These are phyloP conservation scores for Sitta carolinensis DNA, from an alignment of 2,797 vertebrate genomes.

Conservation along the genomic window DNA sequence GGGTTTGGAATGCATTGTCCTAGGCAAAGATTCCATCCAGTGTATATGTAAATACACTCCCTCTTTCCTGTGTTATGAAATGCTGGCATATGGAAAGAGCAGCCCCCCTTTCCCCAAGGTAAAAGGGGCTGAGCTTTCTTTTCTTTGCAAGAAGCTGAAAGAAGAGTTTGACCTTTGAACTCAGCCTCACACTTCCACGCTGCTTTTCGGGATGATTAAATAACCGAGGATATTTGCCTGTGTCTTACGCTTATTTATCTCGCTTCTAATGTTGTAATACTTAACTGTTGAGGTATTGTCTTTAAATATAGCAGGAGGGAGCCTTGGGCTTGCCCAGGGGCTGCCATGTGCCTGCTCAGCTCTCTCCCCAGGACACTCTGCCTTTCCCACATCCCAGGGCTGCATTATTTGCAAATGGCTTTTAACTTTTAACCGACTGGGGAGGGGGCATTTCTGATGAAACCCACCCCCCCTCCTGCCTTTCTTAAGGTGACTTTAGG, in stretches of 20 bases:
- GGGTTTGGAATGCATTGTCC: constrained; percentile 18
- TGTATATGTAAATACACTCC: constrained; percentile 11
- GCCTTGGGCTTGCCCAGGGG: constrained; percentile 65
- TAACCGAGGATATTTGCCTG: constrained; percentile 69
- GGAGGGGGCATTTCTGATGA: constrained; percentile 44
- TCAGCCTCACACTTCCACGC: constrained; percentile 67
- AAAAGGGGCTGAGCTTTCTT: constrained; percentile 60
- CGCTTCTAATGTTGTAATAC: constrained; percentile 59
- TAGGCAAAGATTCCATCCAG: neutral
- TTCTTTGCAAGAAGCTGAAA: constrained; percentile 71
- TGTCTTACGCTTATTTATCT: constrained; percentile 62
- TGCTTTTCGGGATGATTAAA: constrained; percentile 72
- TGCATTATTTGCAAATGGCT: neutral
- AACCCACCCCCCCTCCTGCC: too few species aligned
- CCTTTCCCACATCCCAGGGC: constrained; percentile 11
- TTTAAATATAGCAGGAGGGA: constrained; percentile 65
- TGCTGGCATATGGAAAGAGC: constrained; percentile 52
- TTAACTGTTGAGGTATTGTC: constrained; percentile 64
- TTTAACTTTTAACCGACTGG: constrained; percentile 35
- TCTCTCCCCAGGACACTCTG: neutral
- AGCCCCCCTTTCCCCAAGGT: constrained; percentile 45
- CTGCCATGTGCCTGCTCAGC: constrained; percentile 67
- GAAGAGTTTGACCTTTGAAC: constrained; percentile 75
- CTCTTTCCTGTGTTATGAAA: constrained; percentile 48
- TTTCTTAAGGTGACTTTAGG: constrained; percentile 40